Percentiles rank a stretch among this genome's conserved stretches.
phyloP scores from a whole-genome alignment of 2,113 vertebrate species.

The Triplophysa rosa region DNA sequence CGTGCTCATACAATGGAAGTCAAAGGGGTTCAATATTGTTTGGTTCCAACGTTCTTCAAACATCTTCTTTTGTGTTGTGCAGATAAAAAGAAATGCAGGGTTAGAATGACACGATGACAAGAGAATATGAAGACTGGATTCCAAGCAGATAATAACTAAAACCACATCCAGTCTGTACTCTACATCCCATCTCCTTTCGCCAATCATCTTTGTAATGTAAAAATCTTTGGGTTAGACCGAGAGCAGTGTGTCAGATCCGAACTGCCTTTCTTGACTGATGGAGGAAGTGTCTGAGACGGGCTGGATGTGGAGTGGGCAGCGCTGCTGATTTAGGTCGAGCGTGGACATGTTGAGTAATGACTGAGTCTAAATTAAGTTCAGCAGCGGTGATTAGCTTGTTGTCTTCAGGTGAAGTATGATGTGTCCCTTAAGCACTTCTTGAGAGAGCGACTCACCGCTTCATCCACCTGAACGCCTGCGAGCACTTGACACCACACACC shows the following conservation, averaged over 20 bases:
- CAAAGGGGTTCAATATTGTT: too few relatives aligned
- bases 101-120: too few relatives aligned
- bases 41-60: too few relatives aligned
- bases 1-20: too few relatives aligned
- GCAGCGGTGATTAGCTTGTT: slow-evolving; percentile 47
- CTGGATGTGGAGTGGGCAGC: slow-evolving; percentile 7
- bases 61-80: too few relatives aligned
- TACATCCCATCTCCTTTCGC: too few relatives aligned
- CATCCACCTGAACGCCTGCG: neutral
- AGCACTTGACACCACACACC: neutral
- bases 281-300: slow-evolving; percentile 1
- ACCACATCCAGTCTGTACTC: too few relatives aligned
- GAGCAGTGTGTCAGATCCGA: neutral
- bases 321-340: slow-evolving; percentile 11
- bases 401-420: slow-evolving; percentile 28
- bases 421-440: slow-evolving; percentile 7
- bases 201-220: neutral
- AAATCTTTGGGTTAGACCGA: neutral
- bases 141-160: too few relatives aligned
- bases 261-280: neutral
- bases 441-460: neutral
- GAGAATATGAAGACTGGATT: too few relatives aligned
- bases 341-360: slow-evolving; percentile 44
- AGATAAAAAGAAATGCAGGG: too few relatives aligned
- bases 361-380: slow-evolving; percentile 49